Base-by-base conservation (phyloP, 1,140 invertebrate genomes). In the Wiebesia pumilae region DNA sequence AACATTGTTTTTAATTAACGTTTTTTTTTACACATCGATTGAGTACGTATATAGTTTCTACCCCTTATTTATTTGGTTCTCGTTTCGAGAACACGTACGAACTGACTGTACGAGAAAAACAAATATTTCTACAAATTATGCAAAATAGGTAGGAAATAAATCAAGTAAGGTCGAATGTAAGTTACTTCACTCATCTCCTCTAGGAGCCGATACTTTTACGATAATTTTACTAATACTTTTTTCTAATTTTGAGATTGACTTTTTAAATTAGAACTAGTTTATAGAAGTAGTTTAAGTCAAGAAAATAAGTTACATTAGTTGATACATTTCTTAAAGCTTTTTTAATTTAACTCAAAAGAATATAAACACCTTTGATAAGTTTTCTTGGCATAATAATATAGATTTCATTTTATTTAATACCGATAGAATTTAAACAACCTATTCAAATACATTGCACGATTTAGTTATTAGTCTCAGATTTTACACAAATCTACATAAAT, bases 191-290 rank as follows among this genome's bases (percentile, higher is more conserved):
- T 47, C 67, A 86, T 77, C 79, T 81, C 79, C 54, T 33, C 19
- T 77, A 81, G 67, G 78, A 86, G 84, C 77, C 81, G 84, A 75
- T 77, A 69, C 58, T 77, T 78, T 85, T 62, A 82, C n/a, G n/a
- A n/a, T 82, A 79, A 86, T 84, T 84, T 75, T 77, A 73, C 67
- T 81, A 80, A 75, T 58, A 24, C 75, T 35, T 85, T 62, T 90
- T 88, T 92, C 92, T 93, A 80, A 80, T 81, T 69, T 71, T 79
- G 21, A 67, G 65, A 69, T 35, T 83, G 73, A 75, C 92, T 47
- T 88, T 54, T 88, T 93, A 88, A 62, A 88, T 24, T 86, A 67
- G 30, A 81, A 67, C n/a, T 86, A 86, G 84, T 65, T 81, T 86
- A 47, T 86, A 86, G 84, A 75, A 75, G 51, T 86, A 86, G 84